A percentile compares a stretch with the other conserved stretches of the same genome.
phyloP scores from a whole-genome alignment of 2,113 vertebrate genomes.

The Sander vitreus region DNA sequence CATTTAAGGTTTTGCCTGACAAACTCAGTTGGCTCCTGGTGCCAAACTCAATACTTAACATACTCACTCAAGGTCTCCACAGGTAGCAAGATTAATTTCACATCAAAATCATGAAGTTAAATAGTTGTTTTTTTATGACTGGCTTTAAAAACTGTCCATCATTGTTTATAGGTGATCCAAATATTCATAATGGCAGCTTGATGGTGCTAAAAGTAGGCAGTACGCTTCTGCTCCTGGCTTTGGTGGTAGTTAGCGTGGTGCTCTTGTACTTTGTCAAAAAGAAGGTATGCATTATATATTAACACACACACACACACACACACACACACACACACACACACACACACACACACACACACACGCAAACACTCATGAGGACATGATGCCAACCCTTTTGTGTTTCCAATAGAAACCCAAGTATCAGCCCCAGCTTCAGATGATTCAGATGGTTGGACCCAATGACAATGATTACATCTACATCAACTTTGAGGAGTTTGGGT shows the following conservation, averaged over 20 bases:
- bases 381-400: slow-evolving; percentile 5
- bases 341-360: background rate
- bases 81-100: slow-evolving; percentile 27
- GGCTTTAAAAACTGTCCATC: background rate
- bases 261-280: slow-evolving; percentile 72
- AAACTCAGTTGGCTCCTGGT: slow-evolving; percentile 82
- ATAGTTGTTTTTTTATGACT: background rate
- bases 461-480: slow-evolving; percentile 97
- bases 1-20: slow-evolving; percentile 84
- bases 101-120: background rate
- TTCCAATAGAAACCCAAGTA: slow-evolving; percentile 89
- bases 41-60: slow-evolving; percentile 12
- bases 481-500: slow-evolving; percentile 91
- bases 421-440: slow-evolving; percentile 92
- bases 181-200: background rate
- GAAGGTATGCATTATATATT: slow-evolving; percentile 69
- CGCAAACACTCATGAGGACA: background rate
- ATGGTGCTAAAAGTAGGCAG: slow-evolving; percentile 36
- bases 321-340: background rate
- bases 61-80: rapidly evolving
- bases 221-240: slow-evolving; percentile 51
- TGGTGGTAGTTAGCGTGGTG: slow-evolving; percentile 43
- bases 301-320: background rate
- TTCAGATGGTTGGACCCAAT: slow-evolving; percentile 89
- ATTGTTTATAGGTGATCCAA: background rate